Evolutionary conservation across 2,113 vertebrate genomes (phyloP).

Genomic region (Globicephala melas): DNA sequence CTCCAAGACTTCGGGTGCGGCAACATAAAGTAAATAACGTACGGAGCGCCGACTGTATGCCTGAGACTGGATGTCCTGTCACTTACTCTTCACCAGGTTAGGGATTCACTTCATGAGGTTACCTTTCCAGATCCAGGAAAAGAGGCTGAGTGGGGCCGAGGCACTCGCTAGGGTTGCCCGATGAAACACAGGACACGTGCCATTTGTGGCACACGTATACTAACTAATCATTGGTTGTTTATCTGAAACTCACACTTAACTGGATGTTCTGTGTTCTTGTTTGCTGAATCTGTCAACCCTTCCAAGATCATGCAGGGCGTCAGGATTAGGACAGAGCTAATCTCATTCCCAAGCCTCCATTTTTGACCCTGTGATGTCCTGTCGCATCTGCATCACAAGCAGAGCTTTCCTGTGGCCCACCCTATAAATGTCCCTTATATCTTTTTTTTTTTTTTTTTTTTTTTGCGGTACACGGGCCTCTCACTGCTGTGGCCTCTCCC

Average conservation of each 20-base stretch:
- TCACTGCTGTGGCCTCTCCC: too few relatives aligned
- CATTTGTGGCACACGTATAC: rapidly evolving
- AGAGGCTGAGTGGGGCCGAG: neutral
- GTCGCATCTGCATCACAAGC: neutral
- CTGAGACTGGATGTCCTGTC: rapidly evolving
- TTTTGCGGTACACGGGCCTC: too few relatives aligned
- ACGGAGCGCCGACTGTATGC: neutral
- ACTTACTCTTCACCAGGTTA: neutral
- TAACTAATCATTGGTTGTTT: neutral
- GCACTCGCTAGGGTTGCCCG: neutral
- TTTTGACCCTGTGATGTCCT: neutral
- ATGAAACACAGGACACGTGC: neutral
- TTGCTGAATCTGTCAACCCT: neutral
- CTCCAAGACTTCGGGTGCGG: neutral
- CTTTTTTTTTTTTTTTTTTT: neutral
- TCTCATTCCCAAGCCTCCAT: too few relatives aligned
- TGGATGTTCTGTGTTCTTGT: neutral
- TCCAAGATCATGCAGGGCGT: neutral
- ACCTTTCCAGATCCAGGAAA: neutral
- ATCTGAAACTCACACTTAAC: neutral
- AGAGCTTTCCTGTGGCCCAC: neutral
- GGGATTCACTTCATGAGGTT: neutral
- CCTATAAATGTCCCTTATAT: neutral
- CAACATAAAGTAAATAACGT: neutral
- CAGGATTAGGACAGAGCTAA: neutral